These are phyloP conservation scores for Tetrao urogallus DNA, from an alignment of 2,113 vertebrate genomes.

Conservation along the genomic window DNA sequence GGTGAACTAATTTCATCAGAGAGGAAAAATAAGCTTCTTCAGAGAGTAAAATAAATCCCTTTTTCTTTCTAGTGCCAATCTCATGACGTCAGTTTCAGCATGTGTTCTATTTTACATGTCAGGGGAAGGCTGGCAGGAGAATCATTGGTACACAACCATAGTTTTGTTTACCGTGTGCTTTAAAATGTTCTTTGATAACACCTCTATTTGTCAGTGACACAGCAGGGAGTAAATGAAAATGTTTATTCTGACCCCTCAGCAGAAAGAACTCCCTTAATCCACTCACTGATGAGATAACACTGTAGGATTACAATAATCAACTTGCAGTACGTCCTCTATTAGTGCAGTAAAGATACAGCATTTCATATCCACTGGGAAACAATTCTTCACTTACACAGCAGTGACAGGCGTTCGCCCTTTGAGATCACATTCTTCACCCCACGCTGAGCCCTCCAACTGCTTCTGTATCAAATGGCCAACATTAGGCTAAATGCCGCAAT, in stretches of 20 bases:
- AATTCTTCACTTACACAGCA: constrained; percentile 71
- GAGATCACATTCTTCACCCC: constrained; percentile 70
- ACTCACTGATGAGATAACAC: constrained; percentile 80
- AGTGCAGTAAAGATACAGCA: constrained; percentile 70
- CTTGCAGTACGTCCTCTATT: constrained; percentile 78
- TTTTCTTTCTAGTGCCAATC: not conserved
- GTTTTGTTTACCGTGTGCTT: constrained; percentile 68
- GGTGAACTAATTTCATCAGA: not conserved
- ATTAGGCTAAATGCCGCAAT: constrained; percentile 53
- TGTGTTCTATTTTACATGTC: not conserved
- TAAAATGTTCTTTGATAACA: constrained; percentile 68
- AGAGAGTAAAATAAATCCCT: not conserved
- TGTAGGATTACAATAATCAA: constrained; percentile 82
- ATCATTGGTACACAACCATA: not conserved
- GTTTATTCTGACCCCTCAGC: constrained; percentile 80
- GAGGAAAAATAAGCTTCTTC: not conserved
- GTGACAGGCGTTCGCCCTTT: constrained; percentile 67
- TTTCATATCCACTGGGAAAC: constrained; percentile 67
- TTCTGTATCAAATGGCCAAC: constrained; percentile 62
- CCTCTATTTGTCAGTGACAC: constrained; percentile 78
- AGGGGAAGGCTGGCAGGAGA: constrained; percentile 1
- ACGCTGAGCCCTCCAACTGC: constrained; percentile 48
- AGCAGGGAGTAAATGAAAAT: constrained; percentile 82
- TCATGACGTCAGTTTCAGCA: not conserved
- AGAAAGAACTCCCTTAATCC: constrained; percentile 81